Conservation (phyloP, 2,888 invertebrate species). For the Rhingia campestris region DNA sequence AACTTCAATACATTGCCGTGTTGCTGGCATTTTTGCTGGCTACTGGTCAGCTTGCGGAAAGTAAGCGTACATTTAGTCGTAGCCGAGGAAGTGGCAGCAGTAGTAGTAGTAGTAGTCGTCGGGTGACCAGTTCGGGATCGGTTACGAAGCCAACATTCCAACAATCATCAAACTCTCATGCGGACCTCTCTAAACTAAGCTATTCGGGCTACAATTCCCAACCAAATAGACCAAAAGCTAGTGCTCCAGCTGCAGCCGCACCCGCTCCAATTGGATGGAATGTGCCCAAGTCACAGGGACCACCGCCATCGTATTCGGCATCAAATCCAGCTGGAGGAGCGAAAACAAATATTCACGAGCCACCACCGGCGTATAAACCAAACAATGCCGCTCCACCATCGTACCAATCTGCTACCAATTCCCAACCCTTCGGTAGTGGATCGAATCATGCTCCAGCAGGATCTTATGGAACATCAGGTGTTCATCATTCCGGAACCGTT, state of each 20-base stretch:
- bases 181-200: slow-evolving; percentile 80
- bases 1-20: slow-evolving; percentile 58
- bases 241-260: slow-evolving; percentile 73
- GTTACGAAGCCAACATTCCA: slow-evolving; percentile 80
- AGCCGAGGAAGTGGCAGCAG: slow-evolving; percentile 78
- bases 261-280: slow-evolving; percentile 81
- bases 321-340: slow-evolving; percentile 80
- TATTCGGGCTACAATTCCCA: slow-evolving; percentile 81
- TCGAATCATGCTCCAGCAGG: slow-evolving; percentile 33
- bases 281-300: slow-evolving; percentile 80
- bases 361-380: slow-evolving; percentile 80
- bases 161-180: slow-evolving; percentile 79
- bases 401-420: slow-evolving; percentile 77
- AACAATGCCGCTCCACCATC: slow-evolving; percentile 78
- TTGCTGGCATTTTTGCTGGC: slow-evolving; percentile 61
- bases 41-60: slow-evolving; percentile 76
- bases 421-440: slow-evolving; percentile 61
- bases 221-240: slow-evolving; percentile 79
- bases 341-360: slow-evolving; percentile 79
- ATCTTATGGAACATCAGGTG: slow-evolving; percentile 14
- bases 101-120: slow-evolving; percentile 74
- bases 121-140: slow-evolving; percentile 76
- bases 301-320: slow-evolving; percentile 81
- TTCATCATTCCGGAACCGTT: slow-evolving; percentile 46
- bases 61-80: slow-evolving; percentile 78